A percentile compares a stretch with the other conserved stretches of the same genome.
phyloP scores from a whole-genome alignment of 2,797 vertebrate species.

The Euphonia xanthogaster region DNA sequence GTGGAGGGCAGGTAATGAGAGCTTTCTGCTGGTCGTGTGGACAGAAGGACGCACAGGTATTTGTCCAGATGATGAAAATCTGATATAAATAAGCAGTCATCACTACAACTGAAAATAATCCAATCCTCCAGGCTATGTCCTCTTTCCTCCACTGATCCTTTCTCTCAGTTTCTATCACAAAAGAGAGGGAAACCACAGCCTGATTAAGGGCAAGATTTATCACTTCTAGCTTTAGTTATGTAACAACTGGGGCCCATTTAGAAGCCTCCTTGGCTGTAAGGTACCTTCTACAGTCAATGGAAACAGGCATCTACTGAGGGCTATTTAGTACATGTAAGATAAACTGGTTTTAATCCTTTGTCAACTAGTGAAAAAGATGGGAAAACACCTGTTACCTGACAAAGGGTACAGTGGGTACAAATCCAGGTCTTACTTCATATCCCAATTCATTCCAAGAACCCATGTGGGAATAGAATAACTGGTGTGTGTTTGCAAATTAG shows the following conservation, averaged over 20 bases:
- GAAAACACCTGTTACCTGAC: neutral
- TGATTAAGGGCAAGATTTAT: neutral
- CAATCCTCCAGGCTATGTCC: fast-evolving
- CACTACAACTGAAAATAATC: neutral
- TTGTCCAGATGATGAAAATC: neutral
- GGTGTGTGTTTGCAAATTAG: neutral
- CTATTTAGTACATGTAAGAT: neutral
- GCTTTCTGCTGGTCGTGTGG: neutral
- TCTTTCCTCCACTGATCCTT: neutral
- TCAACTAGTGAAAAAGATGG: neutral
- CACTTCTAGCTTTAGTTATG: neutral
- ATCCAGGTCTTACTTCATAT: neutral
- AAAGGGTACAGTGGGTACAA: neutral
- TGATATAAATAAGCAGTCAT: neutral
- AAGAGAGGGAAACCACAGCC: neutral
- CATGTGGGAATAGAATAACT: neutral
- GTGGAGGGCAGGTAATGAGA: neutral
- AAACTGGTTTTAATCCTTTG: neutral
- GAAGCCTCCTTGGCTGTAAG: neutral
- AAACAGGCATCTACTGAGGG: neutral
- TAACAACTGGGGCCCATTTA: neutral
- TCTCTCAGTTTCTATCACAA: neutral
- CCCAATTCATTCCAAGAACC: neutral
- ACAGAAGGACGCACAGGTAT: neutral
- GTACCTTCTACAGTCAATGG: neutral